These are phyloP conservation scores for Haliclystus octoradiatus DNA, from an alignment of 30 jellyfish, hydroid and myxozoan genomes.

Conservation along the genomic window DNA sequence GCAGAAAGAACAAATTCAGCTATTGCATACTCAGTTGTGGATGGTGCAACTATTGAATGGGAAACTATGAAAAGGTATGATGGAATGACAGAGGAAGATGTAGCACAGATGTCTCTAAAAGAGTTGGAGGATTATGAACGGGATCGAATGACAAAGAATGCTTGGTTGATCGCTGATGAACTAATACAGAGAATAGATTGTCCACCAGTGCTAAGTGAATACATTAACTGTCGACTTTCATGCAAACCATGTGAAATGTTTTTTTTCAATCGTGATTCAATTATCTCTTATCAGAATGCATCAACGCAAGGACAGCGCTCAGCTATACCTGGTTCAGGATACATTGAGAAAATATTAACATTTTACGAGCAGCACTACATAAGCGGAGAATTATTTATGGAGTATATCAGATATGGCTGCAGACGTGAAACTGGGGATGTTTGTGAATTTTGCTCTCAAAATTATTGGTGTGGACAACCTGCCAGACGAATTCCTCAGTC, in stretches of 20 bases:
- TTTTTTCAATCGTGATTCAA: constrained; percentile 7
- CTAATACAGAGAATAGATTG: constrained; percentile 21
- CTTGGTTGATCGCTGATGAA: constrained; percentile 8
- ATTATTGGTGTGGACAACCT: neutral
- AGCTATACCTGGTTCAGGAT: constrained; percentile 4
- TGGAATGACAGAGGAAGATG: constrained; percentile 14
- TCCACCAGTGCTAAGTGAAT: constrained; percentile 20
- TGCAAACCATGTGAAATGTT: constrained; percentile 7
- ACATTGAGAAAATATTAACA: too few species aligned
- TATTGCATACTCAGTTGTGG: constrained; percentile 11
- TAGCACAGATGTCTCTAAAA: constrained; percentile 7
- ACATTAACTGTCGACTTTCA: constrained; percentile 14
- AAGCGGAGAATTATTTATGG: constrained; percentile 13
- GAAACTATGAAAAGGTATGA: constrained; percentile 15
- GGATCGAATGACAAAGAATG: constrained; percentile 4
- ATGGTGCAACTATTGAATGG: constrained; percentile 26
- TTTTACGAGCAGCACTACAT: constrained; percentile 11
- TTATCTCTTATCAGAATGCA: constrained; percentile 20
- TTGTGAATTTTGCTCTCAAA: constrained; percentile 15
- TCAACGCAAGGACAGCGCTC: constrained; percentile 7
- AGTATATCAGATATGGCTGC: constrained; percentile 11
- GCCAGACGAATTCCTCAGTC: neutral
- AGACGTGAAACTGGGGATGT: neutral
- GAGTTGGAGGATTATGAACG: constrained; percentile 12
- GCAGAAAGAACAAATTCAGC: constrained; percentile 19